Percentiles rank a stretch among this genome's conserved stretches.
These are phyloP conservation scores for Eolophus roseicapilla DNA, from an alignment of 2,113 vertebrate species.

Conservation along the genomic window DNA sequence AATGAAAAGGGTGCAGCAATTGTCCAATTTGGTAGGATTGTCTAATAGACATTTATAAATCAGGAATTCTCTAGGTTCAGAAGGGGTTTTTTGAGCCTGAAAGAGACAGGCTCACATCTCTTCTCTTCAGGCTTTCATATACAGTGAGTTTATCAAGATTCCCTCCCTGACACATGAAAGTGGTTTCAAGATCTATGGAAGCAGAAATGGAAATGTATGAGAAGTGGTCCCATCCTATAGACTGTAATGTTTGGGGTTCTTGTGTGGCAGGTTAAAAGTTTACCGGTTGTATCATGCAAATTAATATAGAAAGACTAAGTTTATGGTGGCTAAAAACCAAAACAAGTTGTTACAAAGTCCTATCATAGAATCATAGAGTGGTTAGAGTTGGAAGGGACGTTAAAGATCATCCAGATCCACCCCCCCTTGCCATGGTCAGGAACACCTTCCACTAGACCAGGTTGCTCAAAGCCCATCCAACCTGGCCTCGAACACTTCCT, in stretches of 20 bases:
- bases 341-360: neutral
- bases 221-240: neutral
- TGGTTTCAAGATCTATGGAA: neutral
- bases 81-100: fast-evolving
- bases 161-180: neutral
- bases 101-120: neutral
- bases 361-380: neutral
- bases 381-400: neutral
- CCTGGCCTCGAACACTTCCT: neutral
- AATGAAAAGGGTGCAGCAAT: neutral
- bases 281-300: neutral
- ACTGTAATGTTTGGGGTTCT: neutral
- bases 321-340: neutral
- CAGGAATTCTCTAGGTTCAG: neutral
- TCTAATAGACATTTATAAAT: neutral
- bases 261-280: neutral
- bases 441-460: neutral
- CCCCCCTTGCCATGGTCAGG: neutral
- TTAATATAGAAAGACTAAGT: neutral
- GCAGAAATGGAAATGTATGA: neutral
- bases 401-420: neutral
- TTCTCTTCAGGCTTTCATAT: neutral
- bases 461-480: neutral
- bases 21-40: neutral
- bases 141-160: neutral